Evolutionary conservation across 1,140 invertebrate genomes (phyloP).

Genomic region (Leguminivora glycinivorella): DNA sequence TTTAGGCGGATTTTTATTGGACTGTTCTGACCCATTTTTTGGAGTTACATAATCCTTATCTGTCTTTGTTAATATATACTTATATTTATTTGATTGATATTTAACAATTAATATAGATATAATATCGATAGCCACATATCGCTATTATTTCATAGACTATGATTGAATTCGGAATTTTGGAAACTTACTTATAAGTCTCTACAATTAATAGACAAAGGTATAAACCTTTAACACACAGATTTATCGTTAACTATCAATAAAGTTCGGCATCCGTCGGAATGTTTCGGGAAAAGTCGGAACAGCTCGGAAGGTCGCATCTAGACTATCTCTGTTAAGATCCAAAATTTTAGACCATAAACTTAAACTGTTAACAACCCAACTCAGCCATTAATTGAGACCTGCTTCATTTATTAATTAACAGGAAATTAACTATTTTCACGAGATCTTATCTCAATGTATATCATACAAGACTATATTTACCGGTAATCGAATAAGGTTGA

Average conservation of each 20-base stretch:
- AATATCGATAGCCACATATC: too few species aligned
- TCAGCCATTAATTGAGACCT: neutral
- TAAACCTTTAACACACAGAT: neutral
- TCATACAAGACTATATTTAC: neutral
- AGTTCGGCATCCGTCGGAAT: neutral
- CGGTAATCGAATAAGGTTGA: neutral
- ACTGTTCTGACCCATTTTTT: neutral
- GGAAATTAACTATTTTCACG: neutral
- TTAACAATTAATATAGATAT: too few species aligned
- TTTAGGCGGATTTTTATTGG: neutral
- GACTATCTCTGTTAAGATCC: neutral
- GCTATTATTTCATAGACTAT: too few species aligned
- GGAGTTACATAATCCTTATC: neutral
- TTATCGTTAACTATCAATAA: neutral
- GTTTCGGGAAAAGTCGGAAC: neutral
- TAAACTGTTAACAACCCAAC: neutral
- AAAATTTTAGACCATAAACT: neutral
- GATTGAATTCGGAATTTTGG: too few species aligned
- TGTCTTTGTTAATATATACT: too few species aligned
- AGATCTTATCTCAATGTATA: neutral
- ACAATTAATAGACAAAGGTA: neutral
- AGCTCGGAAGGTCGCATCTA: neutral
- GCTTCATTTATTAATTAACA: constrained; percentile 12
- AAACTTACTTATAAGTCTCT: neutral
- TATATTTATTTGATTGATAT: too few species aligned